Conservation (phyloP, 2,888 invertebrate species). For the Digitonthophagus gazella region DNA sequence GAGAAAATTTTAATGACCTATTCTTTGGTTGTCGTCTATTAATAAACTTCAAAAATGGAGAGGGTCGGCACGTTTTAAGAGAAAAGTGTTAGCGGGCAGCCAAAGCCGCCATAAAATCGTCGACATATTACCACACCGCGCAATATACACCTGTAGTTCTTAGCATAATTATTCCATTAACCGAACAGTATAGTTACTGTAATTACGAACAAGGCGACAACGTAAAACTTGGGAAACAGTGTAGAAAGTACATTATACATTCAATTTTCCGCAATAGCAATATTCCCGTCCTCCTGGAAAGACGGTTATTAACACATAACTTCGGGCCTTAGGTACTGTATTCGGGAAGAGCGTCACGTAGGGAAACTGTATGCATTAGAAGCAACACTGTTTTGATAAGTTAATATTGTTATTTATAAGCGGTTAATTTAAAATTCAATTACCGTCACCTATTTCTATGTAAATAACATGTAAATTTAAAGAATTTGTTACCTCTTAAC, state of each 20-base stretch:
- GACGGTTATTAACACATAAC: not conserved
- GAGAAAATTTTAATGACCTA: constrained; percentile 11
- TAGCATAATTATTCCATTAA: not conserved
- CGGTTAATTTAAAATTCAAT: not conserved
- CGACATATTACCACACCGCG: not conserved
- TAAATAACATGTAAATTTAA: not conserved
- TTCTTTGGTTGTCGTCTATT: constrained; percentile 2
- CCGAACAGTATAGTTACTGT: not conserved
- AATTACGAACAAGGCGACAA: not conserved
- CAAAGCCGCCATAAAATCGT: not conserved
- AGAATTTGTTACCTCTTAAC: not conserved
- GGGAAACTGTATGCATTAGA: not conserved
- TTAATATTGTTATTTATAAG: not conserved
- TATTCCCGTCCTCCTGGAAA: not conserved
- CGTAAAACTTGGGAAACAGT: not conserved
- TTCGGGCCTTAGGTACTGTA: not conserved
- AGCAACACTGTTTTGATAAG: not conserved
- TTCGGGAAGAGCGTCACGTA: not conserved
- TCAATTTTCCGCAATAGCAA: not conserved
- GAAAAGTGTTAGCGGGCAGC: not conserved
- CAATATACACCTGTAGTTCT: not conserved
- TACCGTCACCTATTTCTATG: not conserved
- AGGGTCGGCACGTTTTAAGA: not conserved
- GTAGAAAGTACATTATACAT: not conserved
- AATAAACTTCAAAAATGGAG: not conserved